Base-by-base conservation (phyloP, 2,113 vertebrate species). In the Myotis davidii region DNA sequence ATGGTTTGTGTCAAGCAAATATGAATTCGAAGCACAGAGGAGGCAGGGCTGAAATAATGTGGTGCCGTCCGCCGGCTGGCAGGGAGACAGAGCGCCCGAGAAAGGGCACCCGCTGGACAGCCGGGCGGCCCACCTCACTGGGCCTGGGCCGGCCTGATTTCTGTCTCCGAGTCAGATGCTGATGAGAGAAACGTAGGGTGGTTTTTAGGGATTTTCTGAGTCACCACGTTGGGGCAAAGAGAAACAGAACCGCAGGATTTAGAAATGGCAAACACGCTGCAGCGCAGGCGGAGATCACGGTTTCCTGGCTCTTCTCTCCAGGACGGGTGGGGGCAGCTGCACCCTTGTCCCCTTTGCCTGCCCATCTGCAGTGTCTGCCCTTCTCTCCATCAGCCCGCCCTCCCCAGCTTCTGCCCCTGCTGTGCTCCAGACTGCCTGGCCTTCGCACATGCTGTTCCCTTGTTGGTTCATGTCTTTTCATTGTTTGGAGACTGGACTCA, bases 1-100 rank as follows among this genome's bases (percentile, higher is more conserved):
- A 98, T 98, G 98, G 98, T 98, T 98, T 98, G 97, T 98, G 97
- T 98, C 98, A 98, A 97, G 98, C 98, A 97, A 98, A 97, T 97
- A 97, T 97, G 97, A 98, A 97, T 97, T 96, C 90, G 92, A 95
- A 98, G 97, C 92, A 96, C 95, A 97, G 96, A 97, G 45, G 82
- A 93, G 95, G 95, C 89, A 96, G 91, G 87, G 48, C 88, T 86
- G 95, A 77, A 72, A 76, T 89, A 67, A 52, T 2, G 65, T 20
- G 72, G 56, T 90, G 45, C 90, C 21, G 42, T 78, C 77, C 72
- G 45, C 27, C 4, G 92, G 88, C 77, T 94, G 97, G 92, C 96
- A 64, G 56, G 69, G 67, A 86, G 72, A 85, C 81, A 81, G 85
- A 14, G 12, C 14, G 18, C 37, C 64, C 6, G 50, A 72, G 89